A percentile compares a stretch with the other conserved stretches of the same genome.
Conservation (phyloP, 2,888 invertebrate species). For the Caenorhabditis sp. region DNA sequence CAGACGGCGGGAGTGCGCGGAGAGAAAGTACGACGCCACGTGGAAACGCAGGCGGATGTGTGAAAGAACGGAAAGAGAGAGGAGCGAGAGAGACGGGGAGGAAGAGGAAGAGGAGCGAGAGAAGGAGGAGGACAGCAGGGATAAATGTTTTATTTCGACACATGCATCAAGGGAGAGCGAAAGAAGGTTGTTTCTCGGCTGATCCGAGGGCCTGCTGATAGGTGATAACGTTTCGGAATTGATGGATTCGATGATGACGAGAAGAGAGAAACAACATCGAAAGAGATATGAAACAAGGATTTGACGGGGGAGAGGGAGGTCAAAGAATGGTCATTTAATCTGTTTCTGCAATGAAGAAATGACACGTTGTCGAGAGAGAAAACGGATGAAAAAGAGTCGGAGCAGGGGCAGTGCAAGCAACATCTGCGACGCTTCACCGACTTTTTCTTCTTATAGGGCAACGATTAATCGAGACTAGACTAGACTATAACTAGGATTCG, state of each 20-base stretch:
- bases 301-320: conserved; percentile 16
- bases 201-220: conserved; percentile 27
- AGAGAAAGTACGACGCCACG: conserved; percentile 18
- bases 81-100: neutral
- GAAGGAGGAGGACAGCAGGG: no score
- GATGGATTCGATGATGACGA: conserved; percentile 5
- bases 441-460: neutral
- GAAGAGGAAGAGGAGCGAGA: no score
- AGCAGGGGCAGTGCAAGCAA: no score
- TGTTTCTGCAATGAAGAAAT: conserved; percentile 1
- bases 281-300: no score
- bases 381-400: neutral
- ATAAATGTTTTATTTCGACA: conserved; percentile 47
- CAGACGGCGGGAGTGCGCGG: conserved; percentile 41
- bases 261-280: neutral
- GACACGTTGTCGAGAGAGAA: conserved; percentile 5
- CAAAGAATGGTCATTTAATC: conserved; percentile 33
- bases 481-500: no score
- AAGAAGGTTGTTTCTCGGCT: neutral
- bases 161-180: conserved; percentile 10
- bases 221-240: conserved; percentile 41
- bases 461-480: no score
- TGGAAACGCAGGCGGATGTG: conserved; percentile 28
- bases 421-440: no score
- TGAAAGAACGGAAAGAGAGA: conserved; percentile 14